These are phyloP conservation scores for Serranus cabrilla DNA, from an alignment of 2,797 vertebrate genomes.

Conservation along the genomic window DNA sequence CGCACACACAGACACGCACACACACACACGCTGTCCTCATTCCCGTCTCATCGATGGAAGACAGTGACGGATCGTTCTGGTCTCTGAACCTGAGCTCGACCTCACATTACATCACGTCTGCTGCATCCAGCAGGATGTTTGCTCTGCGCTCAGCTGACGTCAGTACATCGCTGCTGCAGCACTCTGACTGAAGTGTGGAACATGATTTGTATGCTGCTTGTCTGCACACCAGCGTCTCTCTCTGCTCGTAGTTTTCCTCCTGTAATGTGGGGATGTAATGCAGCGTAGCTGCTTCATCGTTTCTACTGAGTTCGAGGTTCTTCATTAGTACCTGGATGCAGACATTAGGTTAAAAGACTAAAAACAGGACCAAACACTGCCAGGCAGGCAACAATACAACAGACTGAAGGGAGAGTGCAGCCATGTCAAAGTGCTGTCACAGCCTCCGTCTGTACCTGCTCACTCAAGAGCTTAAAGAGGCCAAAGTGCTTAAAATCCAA, in stretches of 20 bases:
- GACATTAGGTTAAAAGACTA: too few species aligned
- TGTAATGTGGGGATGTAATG: constrained; percentile 6
- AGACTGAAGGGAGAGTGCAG: too few species aligned
- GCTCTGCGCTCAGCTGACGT: constrained; percentile 61
- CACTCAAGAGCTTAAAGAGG: too few species aligned
- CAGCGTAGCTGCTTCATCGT: background rate
- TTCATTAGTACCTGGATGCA: too few species aligned
- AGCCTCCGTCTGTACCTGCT: too few species aligned
- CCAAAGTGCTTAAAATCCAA: too few species aligned
- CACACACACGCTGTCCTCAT: background rate
- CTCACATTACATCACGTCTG: constrained; percentile 68
- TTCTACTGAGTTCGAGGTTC: too few species aligned
- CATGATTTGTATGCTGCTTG: constrained; percentile 44
- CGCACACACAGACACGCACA: constrained; percentile 12
- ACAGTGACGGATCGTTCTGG: constrained; percentile 47
- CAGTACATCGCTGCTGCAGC: constrained; percentile 55
- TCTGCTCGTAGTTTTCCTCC: constrained; percentile 1
- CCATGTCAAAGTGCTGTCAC: too few species aligned
- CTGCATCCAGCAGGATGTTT: constrained; percentile 59
- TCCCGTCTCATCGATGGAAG: constrained; percentile 25
- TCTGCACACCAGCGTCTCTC: constrained; percentile 10
- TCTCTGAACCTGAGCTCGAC: constrained; percentile 45
- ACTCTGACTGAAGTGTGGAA: constrained; percentile 25
- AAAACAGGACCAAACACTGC: too few species aligned
- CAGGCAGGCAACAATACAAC: too few species aligned